phyloP scores from a whole-genome alignment of 1,140 invertebrate genomes.

The Pteromalus puparum region DNA sequence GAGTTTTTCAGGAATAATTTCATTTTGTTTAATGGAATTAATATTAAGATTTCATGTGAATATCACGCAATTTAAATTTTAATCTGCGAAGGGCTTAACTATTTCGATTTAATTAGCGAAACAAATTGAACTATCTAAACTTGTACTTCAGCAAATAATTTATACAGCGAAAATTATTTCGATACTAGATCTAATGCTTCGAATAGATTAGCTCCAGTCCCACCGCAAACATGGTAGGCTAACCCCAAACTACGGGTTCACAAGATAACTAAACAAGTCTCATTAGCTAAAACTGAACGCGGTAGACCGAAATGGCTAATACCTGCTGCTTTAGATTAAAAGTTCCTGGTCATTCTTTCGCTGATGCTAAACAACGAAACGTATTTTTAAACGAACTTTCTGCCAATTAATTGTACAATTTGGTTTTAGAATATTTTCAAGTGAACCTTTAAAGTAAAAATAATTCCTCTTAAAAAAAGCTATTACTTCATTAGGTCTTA shows the following conservation, averaged over 20 bases:
- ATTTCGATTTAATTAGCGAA: neutral
- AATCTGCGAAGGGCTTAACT: no score
- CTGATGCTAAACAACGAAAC: neutral
- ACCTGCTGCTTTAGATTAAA: neutral
- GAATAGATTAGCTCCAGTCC: neutral
- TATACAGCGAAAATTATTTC: neutral
- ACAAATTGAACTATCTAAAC: neutral
- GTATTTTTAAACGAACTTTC: no score
- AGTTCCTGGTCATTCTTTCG: no score
- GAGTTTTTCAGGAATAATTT: no score
- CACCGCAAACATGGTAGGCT: neutral
- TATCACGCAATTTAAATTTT: no score
- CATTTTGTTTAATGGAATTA: no score
- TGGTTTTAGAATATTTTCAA: no score
- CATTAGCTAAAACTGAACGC: slow-evolving; percentile 27
- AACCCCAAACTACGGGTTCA: slow-evolving; percentile 22
- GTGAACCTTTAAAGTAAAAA: no score
- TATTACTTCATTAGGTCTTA: no score
- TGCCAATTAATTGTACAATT: no score
- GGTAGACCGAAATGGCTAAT: neutral
- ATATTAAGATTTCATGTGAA: no score
- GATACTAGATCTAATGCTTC: neutral
- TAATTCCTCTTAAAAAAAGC: no score
- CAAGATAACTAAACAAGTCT: slow-evolving; percentile 20
- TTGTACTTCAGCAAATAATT: neutral